Base-by-base conservation (phyloP, 2,797 vertebrate species). In the Falco peregrinus region DNA sequence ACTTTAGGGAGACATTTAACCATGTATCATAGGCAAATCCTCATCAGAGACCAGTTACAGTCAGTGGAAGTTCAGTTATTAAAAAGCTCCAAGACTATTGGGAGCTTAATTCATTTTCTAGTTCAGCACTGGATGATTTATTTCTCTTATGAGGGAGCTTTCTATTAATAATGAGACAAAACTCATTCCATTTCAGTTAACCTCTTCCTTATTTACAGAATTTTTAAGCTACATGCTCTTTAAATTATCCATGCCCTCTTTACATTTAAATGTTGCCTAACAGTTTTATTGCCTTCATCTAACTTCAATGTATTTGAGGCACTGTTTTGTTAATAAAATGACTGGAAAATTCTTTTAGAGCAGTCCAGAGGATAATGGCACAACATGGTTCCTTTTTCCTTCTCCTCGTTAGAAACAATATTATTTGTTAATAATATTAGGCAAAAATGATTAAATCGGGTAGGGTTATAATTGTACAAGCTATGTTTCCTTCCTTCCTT, bases 171-270 rank as follows among this genome's bases (percentile, higher is more conserved):
- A 74, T 1, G 4, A 85, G 78, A 89, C 48, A 89, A 95, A 94
- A 77, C 57, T 87, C 20, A 95, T 95, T 93, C 68, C 9, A n/a
- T 93, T 93, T 87, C 84, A 80, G 56, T 89, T 94, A 95, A 93
- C 86, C 85, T 96, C 85, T 88, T 91, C 82, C 64, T 92, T 95
- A 94, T 96, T 96, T 95, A 95, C 10, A 0, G 60, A 87, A 53
- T 86, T 93, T 92, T 93, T 80, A 96, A 95, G 68, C 78, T 80
- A 92, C 68, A 80, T 77, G 63, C 37, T 93, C 64, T 91, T 87
- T 95, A 93, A 96, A 91, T 95, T 93, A 91, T 81, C 75, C 37
- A 81, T 84, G n/a, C 33, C n/a, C 65, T 81, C 76, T 92, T 94
- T 84, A 88, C 53, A 74, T 67, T 96, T 92, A 92, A 89, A 93